Base-by-base conservation (phyloP, 2,888 invertebrate genomes). In the Drosophila flavopinicola region DNA sequence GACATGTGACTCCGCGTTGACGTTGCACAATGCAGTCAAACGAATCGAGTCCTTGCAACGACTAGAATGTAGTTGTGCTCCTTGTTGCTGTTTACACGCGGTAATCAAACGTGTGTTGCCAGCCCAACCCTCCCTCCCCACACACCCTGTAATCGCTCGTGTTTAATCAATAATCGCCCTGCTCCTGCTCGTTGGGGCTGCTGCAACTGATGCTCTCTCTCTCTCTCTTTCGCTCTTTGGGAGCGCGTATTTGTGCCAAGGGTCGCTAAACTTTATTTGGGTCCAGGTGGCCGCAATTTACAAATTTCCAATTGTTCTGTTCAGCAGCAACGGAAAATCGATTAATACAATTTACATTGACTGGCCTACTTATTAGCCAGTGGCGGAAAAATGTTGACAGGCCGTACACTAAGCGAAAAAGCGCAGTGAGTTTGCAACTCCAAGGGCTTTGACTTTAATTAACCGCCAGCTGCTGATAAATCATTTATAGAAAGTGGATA, bases 101-200 rank as follows among this genome's bases (percentile, higher is more conserved):
- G 87, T 89, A 89, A 90, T 88, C 89, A 90, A 89, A 87, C 78
- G 85, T 74, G 69, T 68, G 88, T 88, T 87, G 73, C 83, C 78
- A 83, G 49, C 64, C 41, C 64, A 64, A 70, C 49, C 24, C 27
- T n/a, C n/a, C 20, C 47, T 7, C 29, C 39, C 35, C 38, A 10
- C 7, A 33, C 41, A 11, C 17, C 15, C 52, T 24, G 25, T 35
- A 48, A 17, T 44, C 42, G 44, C 30, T 32, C 30, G 66, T 75
- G 87, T 87, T 88, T 87, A 87, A 87, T 87, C 87, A 78, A 87
- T 87, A 88, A 27, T 64, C 68, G 61, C 49, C 56, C 32, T 70
- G 24, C 33, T 39, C 51, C 7, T n/a, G 7, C 30, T 24, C 9
- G 5, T 3, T 13, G 32, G 20, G 45, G 64, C 72, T 75, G 73